Percentiles rank a stretch among this genome's conserved stretches.
Evolutionary conservation across 2,888 invertebrate genomes (phyloP).

Genomic region (Agelastica alni): DNA sequence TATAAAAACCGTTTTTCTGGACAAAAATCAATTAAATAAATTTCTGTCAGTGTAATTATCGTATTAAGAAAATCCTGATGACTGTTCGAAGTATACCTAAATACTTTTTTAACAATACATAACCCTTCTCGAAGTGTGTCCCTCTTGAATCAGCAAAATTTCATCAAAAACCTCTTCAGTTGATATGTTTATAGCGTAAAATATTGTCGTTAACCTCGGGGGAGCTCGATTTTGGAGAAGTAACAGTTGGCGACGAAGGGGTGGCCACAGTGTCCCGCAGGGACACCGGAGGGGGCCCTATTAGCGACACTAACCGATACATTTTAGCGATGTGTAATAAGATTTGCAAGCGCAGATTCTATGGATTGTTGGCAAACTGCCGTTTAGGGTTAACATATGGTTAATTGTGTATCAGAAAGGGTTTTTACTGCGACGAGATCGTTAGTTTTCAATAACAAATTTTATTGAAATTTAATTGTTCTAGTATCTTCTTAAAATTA

Average conservation of each 20-base stretch:
- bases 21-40: too few species aligned
- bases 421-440: neutral
- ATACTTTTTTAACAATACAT: too few species aligned
- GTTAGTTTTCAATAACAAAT: neutral
- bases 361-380: slow-evolving; percentile 33
- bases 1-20: too few species aligned
- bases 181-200: slow-evolving; percentile 42
- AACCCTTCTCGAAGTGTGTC: neutral
- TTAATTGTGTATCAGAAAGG: slow-evolving; percentile 26
- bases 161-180: slow-evolving; percentile 27
- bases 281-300: slow-evolving; percentile 44
- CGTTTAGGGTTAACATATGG: slow-evolving; percentile 33
- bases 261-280: slow-evolving; percentile 40
- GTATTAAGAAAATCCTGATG: too few species aligned
- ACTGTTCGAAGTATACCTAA: too few species aligned
- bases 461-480: neutral
- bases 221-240: slow-evolving; percentile 35
- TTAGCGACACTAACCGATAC: slow-evolving; percentile 47
- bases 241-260: slow-evolving; percentile 49
- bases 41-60: too few species aligned
- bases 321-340: slow-evolving; percentile 44
- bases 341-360: slow-evolving; percentile 26
- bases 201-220: slow-evolving; percentile 35
- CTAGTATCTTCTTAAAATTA: too few species aligned
- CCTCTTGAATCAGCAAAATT: neutral